Evolutionary conservation across 2,113 vertebrate genomes (phyloP).

Genomic region (Ictidomys tridecemlineatus): DNA sequence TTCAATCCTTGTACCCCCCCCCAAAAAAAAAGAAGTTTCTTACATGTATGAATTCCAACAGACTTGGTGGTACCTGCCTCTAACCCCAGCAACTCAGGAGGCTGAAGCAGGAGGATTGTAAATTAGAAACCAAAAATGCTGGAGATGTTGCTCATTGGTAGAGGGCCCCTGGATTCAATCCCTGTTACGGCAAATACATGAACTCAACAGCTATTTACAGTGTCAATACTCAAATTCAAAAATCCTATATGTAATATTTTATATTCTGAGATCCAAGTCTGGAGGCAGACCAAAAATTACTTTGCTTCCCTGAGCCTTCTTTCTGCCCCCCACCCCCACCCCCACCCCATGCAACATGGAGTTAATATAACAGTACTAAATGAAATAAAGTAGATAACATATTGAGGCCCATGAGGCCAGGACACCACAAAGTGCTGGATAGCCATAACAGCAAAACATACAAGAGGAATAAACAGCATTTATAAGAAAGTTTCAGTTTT

Average conservation of each 20-base stretch:
- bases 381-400: conserved; percentile 44
- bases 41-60: background rate
- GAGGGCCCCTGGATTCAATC: no score
- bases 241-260: background rate
- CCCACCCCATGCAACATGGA: background rate
- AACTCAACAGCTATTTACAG: conserved; percentile 1
- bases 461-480: background rate
- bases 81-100: no score
- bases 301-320: conserved; percentile 11
- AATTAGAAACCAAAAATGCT: no score
- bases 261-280: conserved; percentile 53
- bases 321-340: background rate
- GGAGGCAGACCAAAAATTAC: conserved; percentile 30
- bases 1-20: no score
- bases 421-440: background rate
- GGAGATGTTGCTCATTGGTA: no score
- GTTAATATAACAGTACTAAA: conserved; percentile 18
- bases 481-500: conserved; percentile 42
- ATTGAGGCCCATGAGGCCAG: background rate
- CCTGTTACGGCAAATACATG: background rate
- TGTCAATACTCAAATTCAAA: conserved; percentile 22
- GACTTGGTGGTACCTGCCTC: no score
- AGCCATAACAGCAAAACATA: background rate
- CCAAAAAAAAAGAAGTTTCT: no score
- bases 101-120: no score